Base-by-base conservation (phyloP, 92 coral and sea anemone species). In the Epizoanthus ramosus region DNA sequence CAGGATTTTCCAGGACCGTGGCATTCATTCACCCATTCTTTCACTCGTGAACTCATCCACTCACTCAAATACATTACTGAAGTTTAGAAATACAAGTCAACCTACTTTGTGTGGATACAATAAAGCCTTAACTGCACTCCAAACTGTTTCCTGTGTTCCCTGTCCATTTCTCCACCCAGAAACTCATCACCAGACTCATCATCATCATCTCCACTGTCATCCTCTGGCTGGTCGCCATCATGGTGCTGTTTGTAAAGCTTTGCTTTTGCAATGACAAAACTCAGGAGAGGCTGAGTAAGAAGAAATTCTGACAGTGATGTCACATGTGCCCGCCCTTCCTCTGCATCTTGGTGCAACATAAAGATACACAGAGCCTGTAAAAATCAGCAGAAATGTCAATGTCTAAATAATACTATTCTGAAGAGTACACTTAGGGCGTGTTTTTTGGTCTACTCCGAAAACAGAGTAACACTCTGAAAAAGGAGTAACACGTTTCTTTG, bases 251-350 rank as follows among this genome's bases (percentile, higher is more conserved):
- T 94, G 88, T 92, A 94, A 70, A 85, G 71, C 84, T 90, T 94
- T 41, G 93, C 98, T 84, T 96, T 86, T 23, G 96, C 89, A 56
- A 96, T 91, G 60, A 92, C 91, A 73, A 96, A 96, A 68, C 99
- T 96, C 8, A 96, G 92, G 19, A 94, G 93, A 15, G 99, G 98
- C 22, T 96, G 99, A 2, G 99, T 94, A 45, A 96, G 98, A 17
- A 79, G 94, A 57, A 96, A 96, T 80, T 96, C 93, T 15, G 99
- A 92, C 68, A 96, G 87, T 13, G 99, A 96, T 0, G 98, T 88
- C 80, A 96, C 89, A 21, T 96, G 99, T n/a, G 99, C 99, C 58
- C 84, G 89, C 4, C 99, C 99, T 81, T 92, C 91, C 6, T 87
- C 92, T 28, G 88, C 66, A 83, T 96, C 92, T 92, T 96, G 98